Base-by-base conservation (phyloP, 2,888 invertebrate genomes). In the Heliconius aoede region DNA sequence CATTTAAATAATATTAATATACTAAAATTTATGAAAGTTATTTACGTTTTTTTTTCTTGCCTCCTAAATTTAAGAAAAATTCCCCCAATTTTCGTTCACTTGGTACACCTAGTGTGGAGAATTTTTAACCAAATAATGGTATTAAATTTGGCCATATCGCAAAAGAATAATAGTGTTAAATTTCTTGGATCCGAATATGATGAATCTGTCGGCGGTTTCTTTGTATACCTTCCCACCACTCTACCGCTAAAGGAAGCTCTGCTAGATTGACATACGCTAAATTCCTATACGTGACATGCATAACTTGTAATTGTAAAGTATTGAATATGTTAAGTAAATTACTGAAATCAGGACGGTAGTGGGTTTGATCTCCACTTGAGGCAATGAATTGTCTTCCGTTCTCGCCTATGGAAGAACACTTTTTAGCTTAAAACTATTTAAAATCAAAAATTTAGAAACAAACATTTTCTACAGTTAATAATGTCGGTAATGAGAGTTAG, bases 151-250 rank as follows among this genome's bases (percentile, higher is more conserved):
- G 86, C 88, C 86, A 88, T 82, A 86, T 86, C 85, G 82, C 84
- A 80, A 84, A 87, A 84, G 88, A 84, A 91, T 90, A 91, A 91
- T 90, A 89, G 93, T 91, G 92, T 93, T 93, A 90, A 91, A 92
- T 94, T 93, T 93, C 94, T 84, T 87, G 87, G 85, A 91, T 89
- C 86, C 83, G 84, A 88, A 87, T 88, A 91, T 93, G 94, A 93
- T 92, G 86, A 88, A 93, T 94, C 88, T 89, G 90, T 87, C 88
- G 89, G 91, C 89, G 84, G 85, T 80, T 80, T 78, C 86, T 86
- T 90, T 89, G 86, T 84, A 75, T 73, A 73, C 58, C 83, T 84
- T 73, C 60, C 83, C 84, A 83, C 77, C 74, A 51, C 58, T 58
- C 80, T 76, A 79, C 82, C 79, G 78, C 73, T 79, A 79, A 78